Conservation (phyloP, 2,113 vertebrate genomes). For the Cervus canadensis region DNA sequence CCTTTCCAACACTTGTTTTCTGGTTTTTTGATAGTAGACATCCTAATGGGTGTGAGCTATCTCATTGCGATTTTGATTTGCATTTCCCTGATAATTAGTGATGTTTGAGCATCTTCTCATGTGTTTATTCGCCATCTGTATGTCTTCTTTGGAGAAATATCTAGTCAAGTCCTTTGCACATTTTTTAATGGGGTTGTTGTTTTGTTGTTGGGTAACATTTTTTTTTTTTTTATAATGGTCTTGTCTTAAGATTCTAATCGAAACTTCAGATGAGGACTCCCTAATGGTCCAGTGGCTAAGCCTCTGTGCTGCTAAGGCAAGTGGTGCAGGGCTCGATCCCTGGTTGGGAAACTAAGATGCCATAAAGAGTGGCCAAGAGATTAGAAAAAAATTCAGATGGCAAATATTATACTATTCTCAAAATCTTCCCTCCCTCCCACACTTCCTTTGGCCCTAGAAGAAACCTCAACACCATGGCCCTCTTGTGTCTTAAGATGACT, state of each 20-base stretch:
- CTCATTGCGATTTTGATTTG: not conserved
- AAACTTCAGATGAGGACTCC: not conserved
- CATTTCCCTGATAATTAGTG: not conserved
- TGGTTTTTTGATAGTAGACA: not conserved
- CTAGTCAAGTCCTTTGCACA: not conserved
- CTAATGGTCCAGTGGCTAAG: not conserved
- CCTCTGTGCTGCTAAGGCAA: not conserved
- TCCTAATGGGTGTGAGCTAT: not conserved
- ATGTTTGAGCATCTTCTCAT: not conserved
- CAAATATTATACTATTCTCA: not conserved
- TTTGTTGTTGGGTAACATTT: not conserved
- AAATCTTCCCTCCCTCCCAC: not conserved
- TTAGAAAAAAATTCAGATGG: not conserved
- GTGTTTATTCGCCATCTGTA: not conserved
- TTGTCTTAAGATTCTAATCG: not conserved
- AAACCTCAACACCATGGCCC: not conserved
- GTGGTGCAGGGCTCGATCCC: not conserved
- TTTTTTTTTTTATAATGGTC: not conserved
- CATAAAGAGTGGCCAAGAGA: not conserved
- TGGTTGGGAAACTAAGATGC: not conserved
- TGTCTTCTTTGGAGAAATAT: not conserved
- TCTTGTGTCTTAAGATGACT: not conserved
- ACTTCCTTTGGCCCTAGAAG: not conserved
- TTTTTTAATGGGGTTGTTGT: not conserved
- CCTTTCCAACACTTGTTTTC: not conserved